phyloP scores from a whole-genome alignment of 37 sponge, comb jelly and placozoan species.

The Hexactinellida sp. region DNA sequence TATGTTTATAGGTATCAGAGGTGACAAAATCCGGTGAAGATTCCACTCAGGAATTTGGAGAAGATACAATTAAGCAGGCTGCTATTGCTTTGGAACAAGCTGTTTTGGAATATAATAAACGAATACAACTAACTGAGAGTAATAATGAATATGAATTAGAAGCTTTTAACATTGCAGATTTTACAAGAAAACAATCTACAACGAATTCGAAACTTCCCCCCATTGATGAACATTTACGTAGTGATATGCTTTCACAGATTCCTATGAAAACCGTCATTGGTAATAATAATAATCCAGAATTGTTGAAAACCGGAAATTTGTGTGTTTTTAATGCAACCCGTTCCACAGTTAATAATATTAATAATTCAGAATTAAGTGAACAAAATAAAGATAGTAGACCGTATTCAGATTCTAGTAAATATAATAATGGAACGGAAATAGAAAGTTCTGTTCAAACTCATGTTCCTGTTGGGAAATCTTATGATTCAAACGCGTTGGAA shows the following conservation, averaged over 20 bases:
- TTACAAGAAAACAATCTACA: not conserved
- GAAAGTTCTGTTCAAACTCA: not conserved
- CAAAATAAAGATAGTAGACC: not conserved
- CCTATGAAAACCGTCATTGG: not conserved
- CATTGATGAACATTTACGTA: not conserved
- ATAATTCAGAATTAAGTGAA: not conserved
- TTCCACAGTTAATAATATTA: not conserved
- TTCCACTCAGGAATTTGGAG: not conserved
- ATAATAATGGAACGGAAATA: not conserved
- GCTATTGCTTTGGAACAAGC: not conserved
- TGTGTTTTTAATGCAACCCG: not conserved
- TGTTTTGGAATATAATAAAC: not conserved
- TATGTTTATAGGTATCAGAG: not conserved
- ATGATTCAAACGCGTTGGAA: not conserved
- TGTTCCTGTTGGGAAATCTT: not conserved
- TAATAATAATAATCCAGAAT: not conserved
- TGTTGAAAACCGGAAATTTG: not conserved
- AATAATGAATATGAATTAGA: not conserved
- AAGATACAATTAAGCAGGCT: not conserved
- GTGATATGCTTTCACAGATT: not conserved
- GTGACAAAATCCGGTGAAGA: not conserved
- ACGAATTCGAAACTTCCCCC: not conserved
- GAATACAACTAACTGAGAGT: not conserved
- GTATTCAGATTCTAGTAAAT: not conserved
- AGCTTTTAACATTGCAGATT: not conserved